phyloP scores from a whole-genome alignment of 2,113 vertebrate genomes.

The Dipodomys ordii region DNA sequence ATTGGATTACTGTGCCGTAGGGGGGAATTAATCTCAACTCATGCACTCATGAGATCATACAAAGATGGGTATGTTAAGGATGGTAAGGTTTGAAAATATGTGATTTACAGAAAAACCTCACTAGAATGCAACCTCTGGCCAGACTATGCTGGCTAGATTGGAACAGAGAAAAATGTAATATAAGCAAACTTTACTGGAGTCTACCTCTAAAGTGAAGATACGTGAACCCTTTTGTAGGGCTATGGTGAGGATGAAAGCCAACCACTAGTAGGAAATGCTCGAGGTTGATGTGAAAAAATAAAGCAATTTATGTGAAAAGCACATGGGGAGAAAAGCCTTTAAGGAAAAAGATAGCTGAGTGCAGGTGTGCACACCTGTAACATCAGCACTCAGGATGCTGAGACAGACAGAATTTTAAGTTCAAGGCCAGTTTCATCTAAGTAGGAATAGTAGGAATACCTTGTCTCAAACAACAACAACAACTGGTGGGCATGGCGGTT shows the following conservation, averaged over 20 bases:
- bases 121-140: not conserved
- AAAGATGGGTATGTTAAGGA: not conserved
- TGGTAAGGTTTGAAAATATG: conserved; percentile 52
- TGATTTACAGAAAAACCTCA: conserved; percentile 23
- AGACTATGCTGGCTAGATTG: not conserved
- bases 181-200: not conserved
- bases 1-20: conserved; percentile 35
- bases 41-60: conserved; percentile 4
- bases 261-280: not conserved
- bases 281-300: conserved; percentile 32
- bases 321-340: not conserved
- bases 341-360: not conserved
- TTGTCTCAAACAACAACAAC: not conserved
- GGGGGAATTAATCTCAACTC: not conserved
- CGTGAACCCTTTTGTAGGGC: not conserved
- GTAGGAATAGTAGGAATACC: not conserved
- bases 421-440: not conserved
- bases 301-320: conserved; percentile 24
- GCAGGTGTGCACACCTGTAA: not conserved
- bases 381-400: too few relatives aligned
- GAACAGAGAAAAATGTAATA: conserved; percentile 26
- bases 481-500: too few relatives aligned
- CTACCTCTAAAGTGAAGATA: conserved; percentile 1
- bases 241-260: not conserved
- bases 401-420: not conserved